Evolutionary conservation across 2,888 invertebrate species (phyloP), one percentile per base, ranked within the genome.

Genomic region (Diaperis boleti): DNA sequence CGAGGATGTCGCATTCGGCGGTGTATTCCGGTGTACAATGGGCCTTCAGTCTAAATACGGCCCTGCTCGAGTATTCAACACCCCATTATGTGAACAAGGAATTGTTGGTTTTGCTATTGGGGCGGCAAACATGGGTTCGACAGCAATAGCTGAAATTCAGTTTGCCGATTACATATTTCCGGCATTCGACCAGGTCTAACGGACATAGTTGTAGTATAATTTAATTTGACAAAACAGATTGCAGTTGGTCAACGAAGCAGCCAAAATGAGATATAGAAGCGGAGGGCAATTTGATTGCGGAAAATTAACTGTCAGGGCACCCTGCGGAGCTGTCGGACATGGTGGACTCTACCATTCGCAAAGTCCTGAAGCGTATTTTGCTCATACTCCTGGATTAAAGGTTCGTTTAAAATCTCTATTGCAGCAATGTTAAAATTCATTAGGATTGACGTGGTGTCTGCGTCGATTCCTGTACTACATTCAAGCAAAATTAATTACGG

Each of bases 81-180:
- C 98, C 0, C 97, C 97, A 0, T 84, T 98, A 0, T 95, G 94
- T 75, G 97, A 98, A 79, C 97, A 98, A 81, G 97, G 97, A 8
- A 99, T 99, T 67, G 96, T 92, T 0, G 98, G 98, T 0, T 98
- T 99, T 81, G 99, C 93, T 0, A 97, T 99, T 52, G 98, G 98
- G 0, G 85, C 93, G 7, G 96, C 98, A 0, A 91, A 89, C 3
- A 89, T 91, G 0, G 98, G 98, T 0, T 87, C 93, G 0, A 98
- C 96, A 0, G 96, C 98, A 0, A 94, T 99, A 52, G 98, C 98
- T 0, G 99, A 99, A 84, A 97, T 99, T 78, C 99, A 99, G 83
- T 99, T 99, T 83, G 98, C 97, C 0, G 99, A 99, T 83, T 99
- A 99, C 78, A 99, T 99, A 70, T 97, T 93, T 79, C 99, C 99